A percentile compares a stretch with the other conserved stretches of the same genome.
Conservation (phyloP, 2,797 vertebrate species). For the Ptychobarbus kaznakovi region DNA sequence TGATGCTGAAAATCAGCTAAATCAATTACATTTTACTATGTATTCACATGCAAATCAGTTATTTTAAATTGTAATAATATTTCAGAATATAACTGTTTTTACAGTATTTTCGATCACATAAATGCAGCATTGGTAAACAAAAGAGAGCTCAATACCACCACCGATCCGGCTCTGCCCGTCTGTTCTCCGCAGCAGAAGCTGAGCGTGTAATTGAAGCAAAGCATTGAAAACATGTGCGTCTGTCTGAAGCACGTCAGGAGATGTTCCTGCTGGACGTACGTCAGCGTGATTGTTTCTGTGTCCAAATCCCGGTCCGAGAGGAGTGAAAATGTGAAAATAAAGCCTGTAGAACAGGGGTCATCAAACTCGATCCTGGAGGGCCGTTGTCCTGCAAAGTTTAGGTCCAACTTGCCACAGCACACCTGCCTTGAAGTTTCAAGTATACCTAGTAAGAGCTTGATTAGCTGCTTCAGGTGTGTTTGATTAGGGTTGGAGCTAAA, state of each 20-base stretch:
- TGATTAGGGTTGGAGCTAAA: too few species aligned
- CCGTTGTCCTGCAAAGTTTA: too few species aligned
- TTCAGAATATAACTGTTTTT: not conserved
- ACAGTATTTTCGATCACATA: not conserved
- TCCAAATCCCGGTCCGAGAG: conserved; percentile 55
- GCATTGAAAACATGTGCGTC: conserved; percentile 78
- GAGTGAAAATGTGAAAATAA: conserved; percentile 35
- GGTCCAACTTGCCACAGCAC: too few species aligned
- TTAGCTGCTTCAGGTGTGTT: too few species aligned
- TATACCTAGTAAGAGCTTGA: too few species aligned
- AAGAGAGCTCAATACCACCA: not conserved
- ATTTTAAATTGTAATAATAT: not conserved
- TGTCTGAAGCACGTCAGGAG: conserved; percentile 66
- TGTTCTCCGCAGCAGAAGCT: conserved; percentile 35
- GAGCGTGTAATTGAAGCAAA: conserved; percentile 63
- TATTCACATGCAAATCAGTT: not conserved
- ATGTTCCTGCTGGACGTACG: conserved; percentile 70
- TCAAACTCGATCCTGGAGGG: too few species aligned
- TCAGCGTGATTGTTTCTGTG: conserved; percentile 69
- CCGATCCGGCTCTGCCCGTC: not conserved
- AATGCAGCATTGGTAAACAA: not conserved
- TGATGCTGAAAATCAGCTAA: too few species aligned
- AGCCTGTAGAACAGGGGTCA: not conserved
- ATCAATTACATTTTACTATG: not conserved
- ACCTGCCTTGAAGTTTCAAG: too few species aligned